Evolutionary conservation across 2,888 invertebrate species (phyloP), one percentile per base, ranked within the genome.

Genomic region (Teinopalpus imperialis): DNA sequence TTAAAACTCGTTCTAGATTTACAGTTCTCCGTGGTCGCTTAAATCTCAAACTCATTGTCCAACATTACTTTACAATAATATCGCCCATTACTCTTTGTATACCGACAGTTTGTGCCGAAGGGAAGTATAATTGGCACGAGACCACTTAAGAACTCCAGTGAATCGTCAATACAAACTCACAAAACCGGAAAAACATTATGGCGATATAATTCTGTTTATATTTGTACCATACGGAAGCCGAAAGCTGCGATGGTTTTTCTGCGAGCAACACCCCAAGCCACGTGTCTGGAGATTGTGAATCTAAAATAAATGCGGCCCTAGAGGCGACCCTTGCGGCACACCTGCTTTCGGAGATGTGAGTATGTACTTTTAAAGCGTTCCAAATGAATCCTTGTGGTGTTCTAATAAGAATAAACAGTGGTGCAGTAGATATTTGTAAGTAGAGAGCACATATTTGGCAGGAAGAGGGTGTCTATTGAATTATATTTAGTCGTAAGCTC

Each of bases 391-490:
- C 62, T 62, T 82, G 74, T 50, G 36, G 9, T 54, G 35, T 50
- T 53, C 36, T 12, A 47, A 63, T 76, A 81, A 52, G 59, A 54
- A 8, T 44, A 32, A 45, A 13, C 32, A 1, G 8, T 37, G 48
- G 42, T 47, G 68, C 52, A 64, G 39, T 18, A 16, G 52, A 48
- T 48, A 37, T 34, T 73, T 65, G 74, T 74, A 65, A 66, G 66
- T 64, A 57, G 54, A 60, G 65, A 62, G 68, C 69, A 71, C 74
- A 81, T 81, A 81, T 86, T 85, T 81, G 81, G 81, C 85, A 86
- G 88, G 86, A 87, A 85, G 87, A 87, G 87, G 87, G 88, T 82
- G 85, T 82, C 74, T 75, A 81, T 81, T 77, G 79, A 79, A 81
- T 81, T 88, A 87, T 87, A 86, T 87, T 86, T 85, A 87, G 87